phyloP scores from a whole-genome alignment of 2,113 vertebrate species.

The Cheilinus undulatus region DNA sequence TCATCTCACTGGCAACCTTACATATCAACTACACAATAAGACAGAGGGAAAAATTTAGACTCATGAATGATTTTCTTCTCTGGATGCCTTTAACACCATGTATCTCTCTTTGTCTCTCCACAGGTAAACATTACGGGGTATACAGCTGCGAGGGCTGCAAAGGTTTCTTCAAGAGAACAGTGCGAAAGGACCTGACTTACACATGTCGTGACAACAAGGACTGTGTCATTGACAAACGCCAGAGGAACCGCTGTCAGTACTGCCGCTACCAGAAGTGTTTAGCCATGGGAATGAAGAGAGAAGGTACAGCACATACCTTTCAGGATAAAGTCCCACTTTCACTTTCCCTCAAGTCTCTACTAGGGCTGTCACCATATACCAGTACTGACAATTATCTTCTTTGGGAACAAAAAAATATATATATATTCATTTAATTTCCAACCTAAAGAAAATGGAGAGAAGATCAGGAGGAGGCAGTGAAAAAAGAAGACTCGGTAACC shows the following conservation, averaged over 20 bases:
- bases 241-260: constrained; percentile 99
- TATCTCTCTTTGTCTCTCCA: not conserved
- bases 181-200: constrained; percentile 97
- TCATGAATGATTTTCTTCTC: not conserved
- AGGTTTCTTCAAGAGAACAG: constrained; percentile 98
- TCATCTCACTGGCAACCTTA: not conserved
- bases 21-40: not conserved
- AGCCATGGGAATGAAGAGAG: constrained; percentile 99
- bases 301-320: constrained; percentile 91
- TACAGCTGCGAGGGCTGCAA: constrained; percentile 99
- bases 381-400: too few relatives aligned
- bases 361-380: constrained; percentile 30
- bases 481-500: too few relatives aligned
- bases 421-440: too few relatives aligned
- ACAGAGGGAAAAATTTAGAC: not conserved
- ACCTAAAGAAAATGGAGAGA: too few relatives aligned
- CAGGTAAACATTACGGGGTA: constrained; percentile 98
- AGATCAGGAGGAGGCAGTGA: too few relatives aligned
- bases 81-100: not conserved
- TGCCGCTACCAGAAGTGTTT: constrained; percentile 99
- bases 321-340: constrained; percentile 76
- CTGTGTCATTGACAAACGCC: constrained; percentile 97
- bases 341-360: constrained; percentile 25
- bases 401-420: too few relatives aligned
- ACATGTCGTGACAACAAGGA: constrained; percentile 98